phyloP scores from a whole-genome alignment of 1,140 invertebrate genomes.

The Drosophila kanapiae region DNA sequence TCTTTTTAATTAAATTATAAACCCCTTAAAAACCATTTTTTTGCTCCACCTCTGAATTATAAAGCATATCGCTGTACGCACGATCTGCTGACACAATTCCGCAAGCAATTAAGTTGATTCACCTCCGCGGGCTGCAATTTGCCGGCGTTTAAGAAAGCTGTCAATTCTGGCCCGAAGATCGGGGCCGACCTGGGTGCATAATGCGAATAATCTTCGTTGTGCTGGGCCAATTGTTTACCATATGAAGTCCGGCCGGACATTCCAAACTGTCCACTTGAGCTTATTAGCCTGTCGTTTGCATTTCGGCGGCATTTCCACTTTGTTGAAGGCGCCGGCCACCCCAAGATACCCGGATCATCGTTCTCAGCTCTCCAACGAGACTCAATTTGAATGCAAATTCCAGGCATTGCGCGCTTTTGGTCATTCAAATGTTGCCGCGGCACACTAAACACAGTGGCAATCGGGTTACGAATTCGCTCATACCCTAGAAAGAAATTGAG shows the following conservation, averaged over 20 bases:
- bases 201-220: slow-evolving; percentile 27
- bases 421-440: slow-evolving; percentile 72
- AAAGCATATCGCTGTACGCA: slow-evolving; percentile 58
- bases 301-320: slow-evolving; percentile 70
- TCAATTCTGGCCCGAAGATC: slow-evolving; percentile 42
- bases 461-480: rapidly evolving
- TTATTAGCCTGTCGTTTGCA: slow-evolving; percentile 84
- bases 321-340: slow-evolving; percentile 39
- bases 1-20: background rate
- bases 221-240: slow-evolving; percentile 76
- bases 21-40: background rate
- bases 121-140: slow-evolving; percentile 47
- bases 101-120: slow-evolving; percentile 76
- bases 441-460: background rate
- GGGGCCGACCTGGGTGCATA: slow-evolving; percentile 66
- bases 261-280: slow-evolving; percentile 71
- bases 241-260: slow-evolving; percentile 71
- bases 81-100: slow-evolving; percentile 81
- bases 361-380: background rate
- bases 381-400: slow-evolving; percentile 80
- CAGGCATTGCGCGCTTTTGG: slow-evolving; percentile 65
- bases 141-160: slow-evolving; percentile 74
- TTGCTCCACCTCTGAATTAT: background rate
- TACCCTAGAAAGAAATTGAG: background rate
- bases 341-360: slow-evolving; percentile 10